A percentile compares a stretch with the other conserved stretches of the same genome.
These are phyloP conservation scores for Cephalopholis sonnerati DNA, from an alignment of 2,113 vertebrate species.

Conservation along the genomic window DNA sequence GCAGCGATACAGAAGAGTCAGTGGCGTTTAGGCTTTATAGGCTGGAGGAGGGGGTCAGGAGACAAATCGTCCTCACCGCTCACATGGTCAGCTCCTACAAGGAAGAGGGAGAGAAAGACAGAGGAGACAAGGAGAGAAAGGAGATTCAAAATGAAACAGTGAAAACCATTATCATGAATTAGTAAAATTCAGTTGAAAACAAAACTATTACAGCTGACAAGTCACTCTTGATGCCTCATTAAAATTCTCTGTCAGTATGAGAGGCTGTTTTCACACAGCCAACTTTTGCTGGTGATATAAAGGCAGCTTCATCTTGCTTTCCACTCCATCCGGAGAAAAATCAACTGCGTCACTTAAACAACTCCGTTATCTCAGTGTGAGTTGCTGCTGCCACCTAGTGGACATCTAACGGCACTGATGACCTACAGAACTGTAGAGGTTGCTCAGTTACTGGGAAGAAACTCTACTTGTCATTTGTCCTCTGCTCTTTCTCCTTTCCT, in stretches of 20 bases:
- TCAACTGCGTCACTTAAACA: slow-evolving; percentile 24
- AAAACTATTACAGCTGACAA: not conserved
- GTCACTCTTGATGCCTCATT: not conserved
- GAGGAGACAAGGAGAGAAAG: not conserved
- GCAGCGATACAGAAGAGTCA: slow-evolving; percentile 84
- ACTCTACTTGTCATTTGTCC: slow-evolving; percentile 52
- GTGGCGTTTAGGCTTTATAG: slow-evolving; percentile 77
- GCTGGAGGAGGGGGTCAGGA: slow-evolving; percentile 62
- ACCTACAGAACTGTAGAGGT: slow-evolving; percentile 29
- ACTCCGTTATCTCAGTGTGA: not conserved
- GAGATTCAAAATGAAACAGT: not conserved
- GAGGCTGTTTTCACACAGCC: not conserved
- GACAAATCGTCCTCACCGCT: slow-evolving; percentile 61
- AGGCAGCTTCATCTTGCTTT: not conserved
- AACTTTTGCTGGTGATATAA: not conserved
- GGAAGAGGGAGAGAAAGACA: slow-evolving; percentile 1
- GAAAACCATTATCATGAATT: not conserved
- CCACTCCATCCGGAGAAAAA: not conserved
- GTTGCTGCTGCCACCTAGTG: slow-evolving; percentile 66
- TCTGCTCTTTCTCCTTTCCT: slow-evolving; percentile 39
- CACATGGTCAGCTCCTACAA: slow-evolving; percentile 88
- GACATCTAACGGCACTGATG: not conserved
- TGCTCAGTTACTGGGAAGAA: slow-evolving; percentile 55
- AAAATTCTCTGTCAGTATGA: not conserved
- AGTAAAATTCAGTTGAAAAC: not conserved